These are phyloP conservation scores for Drosophila trapezifrons DNA, from an alignment of 1,140 invertebrate species.

Conservation along the genomic window DNA sequence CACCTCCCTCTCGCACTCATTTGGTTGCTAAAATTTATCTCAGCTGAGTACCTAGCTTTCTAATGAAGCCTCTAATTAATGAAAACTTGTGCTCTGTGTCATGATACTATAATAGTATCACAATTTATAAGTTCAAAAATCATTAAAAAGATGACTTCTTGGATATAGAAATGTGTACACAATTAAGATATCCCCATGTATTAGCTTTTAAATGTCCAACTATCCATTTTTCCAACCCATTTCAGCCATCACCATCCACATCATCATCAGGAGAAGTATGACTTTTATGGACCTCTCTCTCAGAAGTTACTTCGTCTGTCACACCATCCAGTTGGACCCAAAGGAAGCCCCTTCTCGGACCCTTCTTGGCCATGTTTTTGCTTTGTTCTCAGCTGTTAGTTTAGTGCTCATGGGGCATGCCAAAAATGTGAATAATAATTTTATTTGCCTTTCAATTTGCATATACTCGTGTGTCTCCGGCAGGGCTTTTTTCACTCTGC, in stretches of 20 bases:
- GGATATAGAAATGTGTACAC: no score
- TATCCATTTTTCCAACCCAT: constrained; percentile 22
- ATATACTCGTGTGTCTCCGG: constrained; percentile 62
- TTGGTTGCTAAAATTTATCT: no score
- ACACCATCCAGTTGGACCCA: constrained; percentile 30
- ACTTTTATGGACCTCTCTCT: constrained; percentile 41
- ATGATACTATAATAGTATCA: no score
- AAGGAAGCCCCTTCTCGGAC: neutral
- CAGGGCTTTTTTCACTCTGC: constrained; percentile 23
- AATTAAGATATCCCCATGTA: neutral
- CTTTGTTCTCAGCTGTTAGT: constrained; percentile 77
- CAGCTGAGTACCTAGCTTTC: no score
- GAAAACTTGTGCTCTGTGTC: no score
- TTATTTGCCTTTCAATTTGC: constrained; percentile 79
- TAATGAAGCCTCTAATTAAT: no score
- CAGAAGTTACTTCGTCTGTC: constrained; percentile 20
- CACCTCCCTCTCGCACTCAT: no score
- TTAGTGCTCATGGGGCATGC: constrained; percentile 80
- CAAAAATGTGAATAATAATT: constrained; percentile 82
- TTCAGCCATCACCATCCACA: constrained; percentile 22
- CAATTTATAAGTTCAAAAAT: no score
- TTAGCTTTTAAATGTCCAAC: neutral
- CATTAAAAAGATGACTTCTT: no score
- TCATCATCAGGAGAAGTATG: constrained; percentile 25
- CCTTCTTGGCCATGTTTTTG: constrained; percentile 52